Evolutionary conservation across 2,888 invertebrate genomes (phyloP), one percentile per base, ranked within the genome.

Genomic region (Drosophila robusta): DNA sequence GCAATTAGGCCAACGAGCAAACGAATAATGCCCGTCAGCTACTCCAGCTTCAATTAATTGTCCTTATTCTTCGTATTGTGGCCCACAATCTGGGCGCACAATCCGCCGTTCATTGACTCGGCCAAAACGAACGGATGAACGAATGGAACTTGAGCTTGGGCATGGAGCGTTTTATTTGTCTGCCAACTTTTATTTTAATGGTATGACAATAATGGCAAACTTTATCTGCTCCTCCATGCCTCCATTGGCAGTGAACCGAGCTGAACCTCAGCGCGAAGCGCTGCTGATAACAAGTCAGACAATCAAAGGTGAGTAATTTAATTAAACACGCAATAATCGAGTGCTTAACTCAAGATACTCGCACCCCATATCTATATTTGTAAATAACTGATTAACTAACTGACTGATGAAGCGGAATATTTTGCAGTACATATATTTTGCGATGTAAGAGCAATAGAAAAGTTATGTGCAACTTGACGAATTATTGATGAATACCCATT

Each of bases 171-270:
- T 16, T 12, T 4, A n/a, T 42, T n/a, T 58, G 55, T 52, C 69
- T 56, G 56, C 7, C 26, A 75, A 75, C 69, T 75, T 73, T 62
- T 24, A 7, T n/a, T 29, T 26, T 36, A 39, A 57, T 24, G 44
- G 9, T 12, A 38, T 39, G 26, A n/a, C 47, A 71, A 58, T 42
- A 56, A 38, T 39, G 50, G n/a, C 16, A 7, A 62, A 57, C 41
- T 57, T 67, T 46, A 57, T 42, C 38, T 32, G 1, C 34, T 34
- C 3, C 34, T 44, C 32, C 29, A 14, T 46, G 55, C 12, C 34
- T n/a, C n/a, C 22, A 36, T 57, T 46, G 44, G 4, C 42, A 46
- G 5, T 41, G 18, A 34, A 45, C 22, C 38, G 18, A 12, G 12
- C 38, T 44, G 22, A 9, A 46, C 24, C 39, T 16, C 2, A 44